Evolutionary conservation across 2,888 invertebrate species (phyloP), one percentile per base, ranked within the genome.

Genomic region (Spicauda simplicius): DNA sequence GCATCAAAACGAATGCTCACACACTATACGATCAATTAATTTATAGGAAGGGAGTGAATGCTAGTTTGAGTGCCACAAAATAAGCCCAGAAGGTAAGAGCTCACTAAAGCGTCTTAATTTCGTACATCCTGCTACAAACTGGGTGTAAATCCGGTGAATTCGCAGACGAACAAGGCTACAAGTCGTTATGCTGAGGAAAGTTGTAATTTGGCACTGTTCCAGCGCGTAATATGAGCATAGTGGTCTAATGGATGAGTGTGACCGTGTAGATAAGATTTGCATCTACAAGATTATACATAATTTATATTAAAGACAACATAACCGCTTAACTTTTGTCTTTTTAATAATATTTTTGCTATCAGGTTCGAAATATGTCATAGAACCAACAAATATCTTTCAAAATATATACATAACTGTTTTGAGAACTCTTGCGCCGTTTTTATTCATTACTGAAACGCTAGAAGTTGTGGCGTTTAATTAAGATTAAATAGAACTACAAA

Each of bases 191-290:
- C 53, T n/a, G 19, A 14, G 18, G 53, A 53, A 61, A 53, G 37
- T 53, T 33, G 50, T 53, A 53, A 61, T 61, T 61, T 61, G 61
- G 61, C 61, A n/a, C 37, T 11, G 20, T 37, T 33, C 61, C 61
- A 61, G 14, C 37, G 12, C 6, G 11, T 59, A 50, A 48, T 59
- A 52, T 18, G 59, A 20, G 33, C 16, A 4, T 48, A 60, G 33
- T 60, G 52, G 37, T 12, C 37, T 61, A 53, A 61, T 61, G 19
- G 20, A 61, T 50, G 53, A 53, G 18, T 30, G 61, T 53, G 53
- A 33, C 53, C 53, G n/a, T 19, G 37, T 53, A 37, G 19, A 37
- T 53, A 41, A 53, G 33, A 52, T 52, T 60, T 48, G 59, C 16
- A 60, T 60, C 60, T 16, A 48, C 45, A 48, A 16, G 4, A 16